A percentile compares a stretch with the other conserved stretches of the same genome.
These are phyloP conservation scores for Anthonomus grandis DNA, from an alignment of 1,140 invertebrate species.

Conservation along the genomic window DNA sequence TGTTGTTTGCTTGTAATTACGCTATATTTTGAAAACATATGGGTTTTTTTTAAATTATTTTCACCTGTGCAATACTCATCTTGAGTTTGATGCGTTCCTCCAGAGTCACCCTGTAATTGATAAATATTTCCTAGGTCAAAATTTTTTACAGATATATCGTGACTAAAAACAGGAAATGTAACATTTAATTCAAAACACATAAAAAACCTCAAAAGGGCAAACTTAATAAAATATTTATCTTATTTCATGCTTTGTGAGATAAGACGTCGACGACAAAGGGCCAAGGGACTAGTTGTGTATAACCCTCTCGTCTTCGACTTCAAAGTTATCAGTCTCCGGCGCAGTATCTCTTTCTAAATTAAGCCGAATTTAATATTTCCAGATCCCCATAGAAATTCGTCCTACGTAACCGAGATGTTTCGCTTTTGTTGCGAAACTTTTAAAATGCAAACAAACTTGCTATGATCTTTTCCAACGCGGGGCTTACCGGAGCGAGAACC, in stretches of 20 bases:
- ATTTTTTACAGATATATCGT: too few species aligned
- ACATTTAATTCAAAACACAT: too few species aligned
- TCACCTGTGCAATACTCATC: too few species aligned
- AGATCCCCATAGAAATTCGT: constrained; percentile 13
- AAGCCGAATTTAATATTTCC: constrained; percentile 27
- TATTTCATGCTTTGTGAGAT: constrained; percentile 21
- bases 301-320: constrained; percentile 20
- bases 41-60: too few species aligned
- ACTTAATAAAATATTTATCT: constrained; percentile 22
- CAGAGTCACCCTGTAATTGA: too few species aligned
- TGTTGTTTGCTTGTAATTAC: too few species aligned
- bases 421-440: constrained; percentile 25
- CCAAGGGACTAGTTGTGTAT: background rate
- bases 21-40: too few species aligned
- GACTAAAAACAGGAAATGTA: too few species aligned
- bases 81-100: too few species aligned
- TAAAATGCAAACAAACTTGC: constrained; percentile 25
- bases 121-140: too few species aligned
- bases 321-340: constrained; percentile 25
- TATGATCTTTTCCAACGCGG: constrained; percentile 18
- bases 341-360: constrained; percentile 28
- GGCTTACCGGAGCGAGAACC: constrained; percentile 11
- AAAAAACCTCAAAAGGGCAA: too few species aligned
- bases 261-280: constrained; percentile 18
- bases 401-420: constrained; percentile 21